These are phyloP conservation scores for Nymphalis c-album DNA, from an alignment of 2,888 invertebrate species.

Conservation along the genomic window DNA sequence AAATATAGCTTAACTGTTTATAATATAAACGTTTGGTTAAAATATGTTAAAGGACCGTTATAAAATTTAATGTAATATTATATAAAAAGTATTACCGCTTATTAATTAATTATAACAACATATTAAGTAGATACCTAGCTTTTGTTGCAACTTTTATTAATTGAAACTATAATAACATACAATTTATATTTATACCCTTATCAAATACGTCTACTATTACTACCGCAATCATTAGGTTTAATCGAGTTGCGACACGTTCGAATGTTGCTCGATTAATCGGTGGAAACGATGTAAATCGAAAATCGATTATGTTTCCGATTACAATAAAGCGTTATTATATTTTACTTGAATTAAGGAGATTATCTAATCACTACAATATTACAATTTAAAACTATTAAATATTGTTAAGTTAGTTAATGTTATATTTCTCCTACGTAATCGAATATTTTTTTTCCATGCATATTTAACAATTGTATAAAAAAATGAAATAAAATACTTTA, in stretches of 20 bases:
- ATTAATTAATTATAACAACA: no score
- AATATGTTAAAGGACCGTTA: no score
- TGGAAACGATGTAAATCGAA: slow-evolving; percentile 19
- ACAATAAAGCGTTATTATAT: slow-evolving; percentile 21
- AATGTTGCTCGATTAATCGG: slow-evolving; percentile 13
- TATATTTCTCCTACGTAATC: no score
- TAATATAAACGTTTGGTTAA: no score
- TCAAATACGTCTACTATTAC: not conserved
- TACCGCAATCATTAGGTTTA: slow-evolving; percentile 9
- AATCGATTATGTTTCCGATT: slow-evolving; percentile 20
- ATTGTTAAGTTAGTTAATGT: no score
- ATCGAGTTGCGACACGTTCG: slow-evolving; percentile 12
- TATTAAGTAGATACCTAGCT: no score
- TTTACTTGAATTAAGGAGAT: not conserved
- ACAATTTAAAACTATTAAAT: no score
- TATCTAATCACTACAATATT: no score
- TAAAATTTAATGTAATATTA: no score
- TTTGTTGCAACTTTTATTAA: no score
- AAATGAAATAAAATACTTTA: not conserved
- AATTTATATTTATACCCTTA: not conserved
- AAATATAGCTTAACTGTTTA: no score
- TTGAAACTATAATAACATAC: not conserved
- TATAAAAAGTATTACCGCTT: no score
- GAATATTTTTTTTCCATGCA: not conserved
- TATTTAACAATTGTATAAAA: not conserved